Evolutionary conservation across 2,797 vertebrate species (phyloP).

Genomic region (Scolopax rusticola): DNA sequence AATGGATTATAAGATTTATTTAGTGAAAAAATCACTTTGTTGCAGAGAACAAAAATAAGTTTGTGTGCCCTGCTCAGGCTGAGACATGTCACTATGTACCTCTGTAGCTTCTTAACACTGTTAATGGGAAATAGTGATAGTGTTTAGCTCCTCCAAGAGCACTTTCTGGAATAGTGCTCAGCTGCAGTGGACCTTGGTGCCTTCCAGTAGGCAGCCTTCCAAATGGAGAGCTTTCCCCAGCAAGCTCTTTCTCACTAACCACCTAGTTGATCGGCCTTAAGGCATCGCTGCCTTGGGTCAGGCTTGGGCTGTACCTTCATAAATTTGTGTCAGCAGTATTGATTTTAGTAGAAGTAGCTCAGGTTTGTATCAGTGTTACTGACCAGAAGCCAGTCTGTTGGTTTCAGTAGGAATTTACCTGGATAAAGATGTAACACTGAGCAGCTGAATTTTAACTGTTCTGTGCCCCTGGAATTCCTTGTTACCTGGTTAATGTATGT

Average conservation of each 20-base stretch:
- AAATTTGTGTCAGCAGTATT: neutral
- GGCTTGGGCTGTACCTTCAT: neutral
- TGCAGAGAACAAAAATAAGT: neutral
- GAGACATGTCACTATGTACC: fast-evolving
- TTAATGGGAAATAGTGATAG: neutral
- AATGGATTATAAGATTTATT: neutral
- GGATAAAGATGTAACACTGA: neutral
- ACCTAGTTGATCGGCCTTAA: neutral
- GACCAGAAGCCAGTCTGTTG: neutral
- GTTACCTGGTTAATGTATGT: neutral
- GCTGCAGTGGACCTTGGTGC: neutral
- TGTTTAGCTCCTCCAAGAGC: neutral
- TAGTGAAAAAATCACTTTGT: neutral
- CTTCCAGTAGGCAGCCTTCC: neutral
- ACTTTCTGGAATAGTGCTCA: fast-evolving
- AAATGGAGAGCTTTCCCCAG: neutral
- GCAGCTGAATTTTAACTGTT: neutral
- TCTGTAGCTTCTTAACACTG: neutral
- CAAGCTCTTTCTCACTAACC: neutral
- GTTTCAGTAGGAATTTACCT: neutral
- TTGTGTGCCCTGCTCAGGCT: fast-evolving
- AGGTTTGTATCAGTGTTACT: neutral
- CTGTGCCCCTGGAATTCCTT: neutral
- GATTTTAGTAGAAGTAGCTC: neutral
- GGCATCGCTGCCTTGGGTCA: neutral